A percentile compares a stretch with the other conserved stretches of the same genome.
Conservation (phyloP, 1,140 invertebrate genomes). For the Stegodyphus mimosarum region DNA sequence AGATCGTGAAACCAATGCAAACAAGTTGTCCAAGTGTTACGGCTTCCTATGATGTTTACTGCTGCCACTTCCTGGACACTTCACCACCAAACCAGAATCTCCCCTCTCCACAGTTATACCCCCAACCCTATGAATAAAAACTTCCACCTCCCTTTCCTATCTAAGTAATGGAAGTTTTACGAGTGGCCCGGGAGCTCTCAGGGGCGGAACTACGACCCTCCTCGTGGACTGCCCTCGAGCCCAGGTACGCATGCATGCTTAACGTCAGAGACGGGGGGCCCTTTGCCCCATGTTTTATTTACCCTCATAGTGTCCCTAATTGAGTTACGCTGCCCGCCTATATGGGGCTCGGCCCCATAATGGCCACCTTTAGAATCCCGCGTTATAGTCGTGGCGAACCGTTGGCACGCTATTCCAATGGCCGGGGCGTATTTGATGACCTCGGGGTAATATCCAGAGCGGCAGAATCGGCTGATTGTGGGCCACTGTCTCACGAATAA, state of each 20-base stretch:
- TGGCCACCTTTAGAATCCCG: conserved; percentile 36
- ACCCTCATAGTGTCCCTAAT: conserved; percentile 29
- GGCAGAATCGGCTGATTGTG: neutral
- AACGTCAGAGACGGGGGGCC: neutral
- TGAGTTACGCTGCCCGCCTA: conserved; percentile 28
- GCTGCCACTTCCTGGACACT: too few relatives aligned
- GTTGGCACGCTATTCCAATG: conserved; percentile 37
- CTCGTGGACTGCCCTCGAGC: neutral
- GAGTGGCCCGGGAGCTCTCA: conserved; percentile 9
- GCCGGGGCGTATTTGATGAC: conserved; percentile 24
- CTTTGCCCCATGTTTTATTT: conserved; percentile 46
- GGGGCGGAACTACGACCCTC: neutral
- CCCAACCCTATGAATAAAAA: neutral
- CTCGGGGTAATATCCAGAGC: conserved; percentile 30
- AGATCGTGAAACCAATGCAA: too few relatives aligned
- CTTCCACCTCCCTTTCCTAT: neutral
- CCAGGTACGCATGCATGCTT: conserved; percentile 3
- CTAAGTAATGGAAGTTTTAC: conserved; percentile 46
- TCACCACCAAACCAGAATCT: neutral
- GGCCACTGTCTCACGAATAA: conserved; percentile 6
- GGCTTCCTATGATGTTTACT: too few relatives aligned
- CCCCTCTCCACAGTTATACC: conserved; percentile 19
- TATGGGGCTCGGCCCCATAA: conserved; percentile 10
- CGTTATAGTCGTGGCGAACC: conserved; percentile 36
- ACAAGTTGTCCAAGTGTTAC: too few relatives aligned